Percentiles rank a stretch among this genome's conserved stretches.
phyloP scores from a whole-genome alignment of 2,888 invertebrate genomes.

The Melangyna quadrimaculata region DNA sequence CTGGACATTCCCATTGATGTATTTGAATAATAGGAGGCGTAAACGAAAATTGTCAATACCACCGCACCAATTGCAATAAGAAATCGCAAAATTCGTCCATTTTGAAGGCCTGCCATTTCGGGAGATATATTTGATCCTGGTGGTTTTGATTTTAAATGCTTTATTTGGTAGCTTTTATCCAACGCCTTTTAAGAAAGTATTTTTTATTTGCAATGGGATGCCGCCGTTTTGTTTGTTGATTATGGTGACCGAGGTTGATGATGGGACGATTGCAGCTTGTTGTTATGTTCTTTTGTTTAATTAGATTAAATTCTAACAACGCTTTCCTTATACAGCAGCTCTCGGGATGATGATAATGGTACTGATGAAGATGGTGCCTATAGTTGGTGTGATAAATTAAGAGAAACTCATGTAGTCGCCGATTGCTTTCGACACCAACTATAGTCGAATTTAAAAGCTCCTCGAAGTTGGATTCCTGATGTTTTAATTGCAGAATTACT shows the following conservation, averaged over 20 bases:
- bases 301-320: background rate
- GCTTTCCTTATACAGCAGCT: constrained; percentile 19
- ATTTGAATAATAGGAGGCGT: constrained; percentile 81
- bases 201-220: background rate
- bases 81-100: constrained; percentile 81
- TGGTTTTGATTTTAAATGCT: constrained; percentile 33
- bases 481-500: constrained; percentile 46
- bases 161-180: constrained; percentile 14
- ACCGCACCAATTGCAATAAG: constrained; percentile 80
- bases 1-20: constrained; percentile 76
- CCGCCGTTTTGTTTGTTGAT: background rate
- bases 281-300: background rate
- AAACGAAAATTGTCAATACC: constrained; percentile 81
- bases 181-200: background rate
- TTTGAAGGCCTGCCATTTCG: constrained; percentile 77
- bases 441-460: constrained; percentile 23
- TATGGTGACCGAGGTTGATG: background rate
- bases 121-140: background rate
- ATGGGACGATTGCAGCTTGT: background rate
- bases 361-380: constrained; percentile 21
- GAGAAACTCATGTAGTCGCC: constrained; percentile 33
- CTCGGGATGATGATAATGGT: background rate
- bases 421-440: constrained; percentile 8
- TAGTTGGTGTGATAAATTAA: constrained; percentile 21
- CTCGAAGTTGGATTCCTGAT: constrained; percentile 42